Percentiles rank a stretch among this genome's conserved stretches.
These are phyloP conservation scores for Caenorhabditis japonica DNA, from an alignment of 2,888 invertebrate genomes.

Conservation along the genomic window DNA sequence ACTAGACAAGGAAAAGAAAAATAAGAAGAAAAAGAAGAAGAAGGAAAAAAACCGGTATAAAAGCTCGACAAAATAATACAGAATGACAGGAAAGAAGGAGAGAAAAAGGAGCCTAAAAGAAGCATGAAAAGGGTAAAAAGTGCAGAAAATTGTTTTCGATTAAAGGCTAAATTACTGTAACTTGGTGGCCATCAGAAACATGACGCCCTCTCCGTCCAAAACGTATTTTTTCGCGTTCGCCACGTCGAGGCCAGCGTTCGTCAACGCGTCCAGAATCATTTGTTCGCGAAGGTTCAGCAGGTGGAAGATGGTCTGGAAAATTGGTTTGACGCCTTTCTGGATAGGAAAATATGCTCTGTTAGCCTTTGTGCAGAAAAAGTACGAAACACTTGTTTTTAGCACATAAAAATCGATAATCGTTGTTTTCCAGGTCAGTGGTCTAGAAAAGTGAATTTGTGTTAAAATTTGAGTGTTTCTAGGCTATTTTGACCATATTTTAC, in stretches of 20 bases:
- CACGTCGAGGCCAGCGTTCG: conserved; percentile 61
- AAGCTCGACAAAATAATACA: conserved; percentile 36
- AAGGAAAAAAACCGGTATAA: neutral
- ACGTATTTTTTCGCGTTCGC: conserved; percentile 61
- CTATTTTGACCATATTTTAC: too few species aligned
- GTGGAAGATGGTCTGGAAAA: conserved; percentile 66
- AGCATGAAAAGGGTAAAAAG: conserved; percentile 35
- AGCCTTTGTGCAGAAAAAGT: too few species aligned
- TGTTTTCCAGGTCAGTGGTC: too few species aligned
- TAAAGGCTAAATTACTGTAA: too few species aligned
- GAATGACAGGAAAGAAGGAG: neutral
- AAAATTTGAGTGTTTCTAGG: too few species aligned
- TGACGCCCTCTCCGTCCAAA: conserved; percentile 69
- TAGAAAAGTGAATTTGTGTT: too few species aligned
- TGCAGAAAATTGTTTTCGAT: too few species aligned
- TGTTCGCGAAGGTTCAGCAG: conserved; percentile 66
- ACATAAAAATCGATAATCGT: too few species aligned
- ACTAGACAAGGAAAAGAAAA: too few species aligned
- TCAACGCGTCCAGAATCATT: conserved; percentile 62
- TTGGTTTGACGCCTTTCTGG: neutral
- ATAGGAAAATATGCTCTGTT: too few species aligned
- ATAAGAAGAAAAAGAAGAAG: too few species aligned
- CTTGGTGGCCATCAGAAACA: conserved; percentile 71
- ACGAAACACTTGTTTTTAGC: too few species aligned
- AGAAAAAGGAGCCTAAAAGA: conserved; percentile 1